These are phyloP conservation scores for Mormyrus lacerda DNA, from an alignment of 2,113 vertebrate species.

Conservation along the genomic window DNA sequence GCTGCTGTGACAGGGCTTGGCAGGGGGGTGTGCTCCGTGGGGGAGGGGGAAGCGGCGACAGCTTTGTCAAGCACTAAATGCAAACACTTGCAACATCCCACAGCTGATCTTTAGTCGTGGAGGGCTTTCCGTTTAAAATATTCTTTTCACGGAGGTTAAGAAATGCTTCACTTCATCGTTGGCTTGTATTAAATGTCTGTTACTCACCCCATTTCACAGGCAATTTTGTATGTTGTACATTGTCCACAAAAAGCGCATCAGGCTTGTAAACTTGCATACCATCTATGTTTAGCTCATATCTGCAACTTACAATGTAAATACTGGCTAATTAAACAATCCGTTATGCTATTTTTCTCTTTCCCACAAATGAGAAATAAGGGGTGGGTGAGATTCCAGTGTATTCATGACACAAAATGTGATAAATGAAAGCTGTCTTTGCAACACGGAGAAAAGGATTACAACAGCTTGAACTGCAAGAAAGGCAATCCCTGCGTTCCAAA, in stretches of 20 bases:
- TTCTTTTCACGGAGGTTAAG: background rate
- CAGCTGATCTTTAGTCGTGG: background rate
- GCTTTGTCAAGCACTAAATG: background rate
- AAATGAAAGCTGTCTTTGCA: slow-evolving; percentile 12
- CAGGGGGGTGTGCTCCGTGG: slow-evolving; percentile 16
- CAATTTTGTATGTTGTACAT: background rate
- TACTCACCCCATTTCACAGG: background rate
- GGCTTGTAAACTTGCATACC: background rate
- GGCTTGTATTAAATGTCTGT: background rate
- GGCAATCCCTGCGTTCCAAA: slow-evolving; percentile 36
- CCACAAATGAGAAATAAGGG: slow-evolving; percentile 28
- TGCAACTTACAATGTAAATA: slow-evolving; percentile 9
- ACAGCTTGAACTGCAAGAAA: slow-evolving; percentile 45
- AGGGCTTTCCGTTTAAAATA: background rate
- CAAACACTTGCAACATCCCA: background rate
- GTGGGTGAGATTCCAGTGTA: slow-evolving; percentile 30
- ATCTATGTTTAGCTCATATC: background rate
- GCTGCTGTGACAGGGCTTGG: slow-evolving; percentile 34
- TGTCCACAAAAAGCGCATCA: background rate
- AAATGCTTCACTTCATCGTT: background rate
- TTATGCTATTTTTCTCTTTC: slow-evolving; percentile 26
- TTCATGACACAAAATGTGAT: slow-evolving; percentile 23
- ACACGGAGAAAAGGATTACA: slow-evolving; percentile 44
- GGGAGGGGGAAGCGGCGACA: slow-evolving; percentile 35
- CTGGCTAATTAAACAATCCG: background rate